phyloP scores from a whole-genome alignment of 2,888 invertebrate species.

The Acleris holmiana region DNA sequence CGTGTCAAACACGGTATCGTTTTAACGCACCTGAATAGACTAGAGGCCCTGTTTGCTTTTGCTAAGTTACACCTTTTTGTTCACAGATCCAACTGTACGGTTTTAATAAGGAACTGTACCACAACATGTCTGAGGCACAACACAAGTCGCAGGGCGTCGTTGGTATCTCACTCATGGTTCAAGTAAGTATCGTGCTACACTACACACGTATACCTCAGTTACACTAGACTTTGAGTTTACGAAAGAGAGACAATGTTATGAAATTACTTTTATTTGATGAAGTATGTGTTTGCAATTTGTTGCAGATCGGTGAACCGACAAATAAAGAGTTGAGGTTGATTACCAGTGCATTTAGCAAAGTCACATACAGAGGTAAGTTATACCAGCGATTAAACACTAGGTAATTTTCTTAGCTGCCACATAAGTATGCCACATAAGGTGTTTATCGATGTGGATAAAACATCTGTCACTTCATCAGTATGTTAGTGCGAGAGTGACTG shows the following conservation, averaged over 20 bases:
- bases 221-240: no score
- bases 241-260: no score
- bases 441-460: no score
- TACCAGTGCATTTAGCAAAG: slow-evolving; percentile 94
- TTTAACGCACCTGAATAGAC: not conserved
- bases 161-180: slow-evolving; percentile 97
- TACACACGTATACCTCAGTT: no score
- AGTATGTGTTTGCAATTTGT: slow-evolving; percentile 25
- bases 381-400: not conserved
- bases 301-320: slow-evolving; percentile 93
- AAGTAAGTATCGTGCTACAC: slow-evolving; percentile 87
- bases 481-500: no score
- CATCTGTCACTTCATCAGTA: no score
- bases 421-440: no score
- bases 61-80: slow-evolving; percentile 32
- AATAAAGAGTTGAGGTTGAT: slow-evolving; percentile 94
- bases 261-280: not conserved
- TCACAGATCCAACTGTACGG: slow-evolving; percentile 97
- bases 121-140: slow-evolving; percentile 97
- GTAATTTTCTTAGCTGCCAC: no score
- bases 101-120: slow-evolving; percentile 98
- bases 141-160: slow-evolving; percentile 98
- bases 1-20: not conserved
- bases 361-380: slow-evolving; percentile 91
- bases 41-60: not conserved